Base-by-base conservation (phyloP, 1,140 invertebrate genomes). In the Hermetia illucens region DNA sequence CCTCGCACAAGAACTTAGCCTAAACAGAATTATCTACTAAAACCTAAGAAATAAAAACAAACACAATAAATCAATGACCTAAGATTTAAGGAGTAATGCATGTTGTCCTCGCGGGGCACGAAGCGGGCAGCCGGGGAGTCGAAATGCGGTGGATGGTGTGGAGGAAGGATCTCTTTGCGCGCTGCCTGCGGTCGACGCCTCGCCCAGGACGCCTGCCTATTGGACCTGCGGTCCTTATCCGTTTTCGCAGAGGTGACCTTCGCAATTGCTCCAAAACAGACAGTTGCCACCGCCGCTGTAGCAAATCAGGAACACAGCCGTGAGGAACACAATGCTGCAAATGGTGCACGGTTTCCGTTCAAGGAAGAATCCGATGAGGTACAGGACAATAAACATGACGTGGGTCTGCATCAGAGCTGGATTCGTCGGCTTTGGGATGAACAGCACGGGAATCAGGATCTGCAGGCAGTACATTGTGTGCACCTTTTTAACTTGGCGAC, bases 401-500 rank as follows among this genome's bases (percentile, higher is more conserved):
- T 97, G 91, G 40, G 93, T 95, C 61, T 94, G 87, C 40, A 95
- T 70, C 17, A 95, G 66, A 22, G 89, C 87, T 50, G 91, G 89
- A 66, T 95, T 95, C 27, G 89, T 74, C 27, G 93, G 93, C 65
- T 97, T 97, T 43, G 94, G 93, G 62, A 97, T 92, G 34, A 97
- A 70, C 39, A 98, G 68, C 35, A 98, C 91, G 35, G 94, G 94
- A 49, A 98, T 87, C 48, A 98, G 66, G 86, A 91, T 97, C 72
- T 97, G 92, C 52, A 98, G 74, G 69, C 93, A 98, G 73, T 97
- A 98, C 93, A 98, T 98, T 52, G n/a, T n/a, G n/a, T n/a, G n/a
- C n/a, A n/a, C n/a, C n/a, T n/a, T n/a, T n/a, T n/a, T n/a, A n/a
- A n/a, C n/a, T n/a, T n/a, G n/a, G n/a, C n/a, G n/a, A n/a, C n/a